Evolutionary conservation across 2,113 vertebrate genomes (phyloP).

Genomic region (Sarotherodon lohbergeri): DNA sequence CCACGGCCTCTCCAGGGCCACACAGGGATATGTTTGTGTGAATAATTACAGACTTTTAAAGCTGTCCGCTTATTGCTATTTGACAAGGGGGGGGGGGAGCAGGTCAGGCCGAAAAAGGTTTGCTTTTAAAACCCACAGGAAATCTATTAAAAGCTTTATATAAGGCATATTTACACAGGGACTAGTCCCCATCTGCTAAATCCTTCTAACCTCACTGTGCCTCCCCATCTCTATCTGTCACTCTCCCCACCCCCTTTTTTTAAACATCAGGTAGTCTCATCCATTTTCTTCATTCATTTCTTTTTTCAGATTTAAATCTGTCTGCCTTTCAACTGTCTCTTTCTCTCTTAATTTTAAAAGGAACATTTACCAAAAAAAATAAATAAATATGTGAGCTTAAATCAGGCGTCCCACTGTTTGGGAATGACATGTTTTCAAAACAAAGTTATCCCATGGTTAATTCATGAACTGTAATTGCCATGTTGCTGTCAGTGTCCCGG

Average conservation of each 20-base stretch:
- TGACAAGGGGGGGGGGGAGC: background rate
- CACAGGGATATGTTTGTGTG: too few species aligned
- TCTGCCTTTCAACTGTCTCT: background rate
- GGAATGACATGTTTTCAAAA: constrained; percentile 40
- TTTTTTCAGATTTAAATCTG: background rate
- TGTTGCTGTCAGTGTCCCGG: constrained; percentile 12
- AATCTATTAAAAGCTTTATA: constrained; percentile 59
- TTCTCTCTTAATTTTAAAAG: background rate
- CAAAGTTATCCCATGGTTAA: constrained; percentile 38
- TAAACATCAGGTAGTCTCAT: background rate
- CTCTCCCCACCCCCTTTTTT: background rate
- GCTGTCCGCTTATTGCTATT: constrained; percentile 19
- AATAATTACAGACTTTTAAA: too few species aligned
- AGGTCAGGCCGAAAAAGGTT: background rate
- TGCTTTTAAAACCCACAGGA: constrained; percentile 51
- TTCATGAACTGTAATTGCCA: constrained; percentile 47
- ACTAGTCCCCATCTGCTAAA: constrained; percentile 2
- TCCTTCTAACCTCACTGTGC: constrained; percentile 4
- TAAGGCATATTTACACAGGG: constrained; percentile 56
- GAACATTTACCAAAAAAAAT: background rate
- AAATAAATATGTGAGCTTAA: background rate
- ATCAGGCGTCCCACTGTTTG: background rate
- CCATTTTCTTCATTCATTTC: background rate
- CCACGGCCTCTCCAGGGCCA: background rate
- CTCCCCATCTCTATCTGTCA: background rate